Conservation (phyloP, 37 sponge, comb jelly and placozoan genomes). For the Spongilla lacustris region DNA sequence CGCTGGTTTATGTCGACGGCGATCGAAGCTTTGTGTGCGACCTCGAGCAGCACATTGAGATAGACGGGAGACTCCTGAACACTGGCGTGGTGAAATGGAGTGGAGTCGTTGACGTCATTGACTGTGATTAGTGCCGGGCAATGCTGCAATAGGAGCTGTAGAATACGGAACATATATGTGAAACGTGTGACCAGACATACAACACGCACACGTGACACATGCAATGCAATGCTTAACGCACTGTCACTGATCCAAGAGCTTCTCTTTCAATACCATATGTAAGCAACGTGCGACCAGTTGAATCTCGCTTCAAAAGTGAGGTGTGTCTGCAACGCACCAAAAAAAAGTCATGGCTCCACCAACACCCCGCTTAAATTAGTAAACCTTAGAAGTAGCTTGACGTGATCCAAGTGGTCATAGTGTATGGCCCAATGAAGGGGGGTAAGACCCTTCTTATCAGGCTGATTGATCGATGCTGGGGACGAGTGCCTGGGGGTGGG, state of each 20-base stretch:
- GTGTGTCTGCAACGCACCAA: background rate
- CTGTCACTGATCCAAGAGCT: conserved; percentile 25
- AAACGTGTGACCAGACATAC: background rate
- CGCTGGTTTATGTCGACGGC: background rate
- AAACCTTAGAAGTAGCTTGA: conserved; percentile 40
- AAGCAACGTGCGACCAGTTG: conserved; percentile 43
- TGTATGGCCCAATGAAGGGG: conserved; percentile 79
- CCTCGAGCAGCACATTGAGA: conserved; percentile 21
- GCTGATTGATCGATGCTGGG: conserved; percentile 21
- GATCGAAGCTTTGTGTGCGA: background rate
- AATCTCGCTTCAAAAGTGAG: conserved; percentile 2
- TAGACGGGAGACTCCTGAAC: background rate
- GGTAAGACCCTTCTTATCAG: conserved; percentile 51
- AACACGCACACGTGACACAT: background rate
- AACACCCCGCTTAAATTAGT: background rate
- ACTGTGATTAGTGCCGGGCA: conserved; percentile 14
- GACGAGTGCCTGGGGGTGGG: background rate
- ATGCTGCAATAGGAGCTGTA: conserved; percentile 24
- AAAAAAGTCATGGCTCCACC: background rate
- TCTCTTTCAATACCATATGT: conserved; percentile 48
- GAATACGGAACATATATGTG: no score
- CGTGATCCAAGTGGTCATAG: conserved; percentile 46
- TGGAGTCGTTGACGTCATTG: conserved; percentile 21
- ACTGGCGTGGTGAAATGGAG: conserved; percentile 58
- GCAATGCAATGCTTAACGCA: background rate